Percentiles rank a stretch among this genome's conserved stretches.
Evolutionary conservation across 2,113 vertebrate species (phyloP).

Genomic region (Hipposideros armiger): DNA sequence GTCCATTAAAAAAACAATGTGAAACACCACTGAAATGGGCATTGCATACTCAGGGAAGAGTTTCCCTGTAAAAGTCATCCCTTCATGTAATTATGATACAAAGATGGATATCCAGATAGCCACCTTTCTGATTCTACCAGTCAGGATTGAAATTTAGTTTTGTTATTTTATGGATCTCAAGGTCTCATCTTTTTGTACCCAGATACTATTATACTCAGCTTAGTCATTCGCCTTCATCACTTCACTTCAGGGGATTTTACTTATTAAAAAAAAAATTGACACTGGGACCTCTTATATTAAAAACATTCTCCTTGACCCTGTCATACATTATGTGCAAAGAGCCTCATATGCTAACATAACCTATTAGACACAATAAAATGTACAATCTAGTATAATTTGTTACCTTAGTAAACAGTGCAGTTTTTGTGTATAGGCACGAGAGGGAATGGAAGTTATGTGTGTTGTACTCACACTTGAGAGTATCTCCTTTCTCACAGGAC

Average conservation of each 20-base stretch:
- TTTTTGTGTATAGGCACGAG: neutral
- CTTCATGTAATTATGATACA: neutral
- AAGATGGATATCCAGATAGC: rapidly evolving
- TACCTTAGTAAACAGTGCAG: neutral
- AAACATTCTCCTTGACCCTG: neutral
- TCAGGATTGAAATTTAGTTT: neutral
- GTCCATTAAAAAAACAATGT: neutral
- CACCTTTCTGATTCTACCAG: neutral
- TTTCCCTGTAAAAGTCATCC: neutral
- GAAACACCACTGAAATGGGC: neutral
- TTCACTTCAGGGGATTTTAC: neutral
- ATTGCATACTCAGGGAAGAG: neutral
- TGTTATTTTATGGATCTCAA: neutral
- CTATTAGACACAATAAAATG: neutral
- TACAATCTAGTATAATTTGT: neutral
- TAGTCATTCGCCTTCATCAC: neutral
- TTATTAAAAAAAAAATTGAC: neutral
- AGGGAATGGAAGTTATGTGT: neutral
- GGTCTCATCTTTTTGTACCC: neutral
- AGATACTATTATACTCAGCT: neutral
- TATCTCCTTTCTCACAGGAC: neutral
- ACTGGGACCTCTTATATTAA: neutral
- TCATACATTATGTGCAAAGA: neutral
- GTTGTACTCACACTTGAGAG: neutral
- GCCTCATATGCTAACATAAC: neutral